Base-by-base conservation (phyloP, 2,113 vertebrate species). In the Pterocles orientalis region DNA sequence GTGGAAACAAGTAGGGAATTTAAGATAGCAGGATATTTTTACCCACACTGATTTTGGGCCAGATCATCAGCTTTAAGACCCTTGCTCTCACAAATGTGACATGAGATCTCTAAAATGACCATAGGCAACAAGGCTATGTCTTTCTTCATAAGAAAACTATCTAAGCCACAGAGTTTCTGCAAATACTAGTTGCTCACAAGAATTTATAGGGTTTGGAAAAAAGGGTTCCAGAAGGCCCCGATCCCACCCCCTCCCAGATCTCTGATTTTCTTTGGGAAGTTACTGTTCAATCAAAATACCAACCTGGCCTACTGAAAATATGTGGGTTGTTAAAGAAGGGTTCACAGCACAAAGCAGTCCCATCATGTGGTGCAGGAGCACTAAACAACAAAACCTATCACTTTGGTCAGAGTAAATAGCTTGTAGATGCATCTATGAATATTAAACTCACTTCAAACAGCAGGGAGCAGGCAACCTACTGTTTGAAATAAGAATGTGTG, bases 401-500 rank as follows among this genome's bases (percentile, higher is more conserved):
- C 71, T 90, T 65, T 21, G 26, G 66, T 54, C 45, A 64, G 54
- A 85, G 57, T 54, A 91, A 91, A 82, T n/a, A 87, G 50, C 54
- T 91, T 77, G 66, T 91, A 88, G 57, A 80, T 82, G 50, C 24
- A 1, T 29, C 61, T 70, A 19, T 80, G 89, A 94, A 88, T 90
- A 91, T 87, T 69, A 94, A 96, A 91, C 36, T 90, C 54, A 53
- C 70, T 76, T 76, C 84, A 82, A 85, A 79, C 66, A 85, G 66
- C 70, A 76, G 81, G 77, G 39, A 95, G 6, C 57, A 56, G 53
- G 33, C 34, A 91, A 31, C 65, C 39, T 64, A 57, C 39, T 72
- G 33, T 54, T 82, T 31, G 53, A 92, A 95, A 85, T 58, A 86
- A 87, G 75, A 93, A 94, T 60, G 73, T 60, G 41, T 91, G 62